Evolutionary conservation across 2,797 vertebrate genomes (phyloP).

Genomic region (Mormyrops attenuatus): DNA sequence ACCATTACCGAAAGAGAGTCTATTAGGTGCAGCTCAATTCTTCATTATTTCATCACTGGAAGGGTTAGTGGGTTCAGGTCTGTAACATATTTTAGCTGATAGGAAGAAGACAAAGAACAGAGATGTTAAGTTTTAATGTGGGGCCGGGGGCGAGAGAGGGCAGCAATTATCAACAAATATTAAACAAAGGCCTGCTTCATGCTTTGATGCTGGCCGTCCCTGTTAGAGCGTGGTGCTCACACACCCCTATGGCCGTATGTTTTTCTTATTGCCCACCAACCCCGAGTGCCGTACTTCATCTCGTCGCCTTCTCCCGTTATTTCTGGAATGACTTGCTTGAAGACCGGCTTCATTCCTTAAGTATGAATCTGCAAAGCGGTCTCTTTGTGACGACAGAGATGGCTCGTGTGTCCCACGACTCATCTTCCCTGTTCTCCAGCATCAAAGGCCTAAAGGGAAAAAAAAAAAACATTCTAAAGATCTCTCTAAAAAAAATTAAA

Average conservation of each 20-base stretch:
- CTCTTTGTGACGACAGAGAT: conserved; percentile 31
- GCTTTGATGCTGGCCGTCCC: neutral
- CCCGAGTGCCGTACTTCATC: conserved; percentile 14
- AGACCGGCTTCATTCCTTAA: conserved; percentile 15
- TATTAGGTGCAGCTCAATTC: conserved; percentile 36
- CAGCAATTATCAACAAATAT: conserved; percentile 13
- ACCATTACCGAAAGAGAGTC: conserved; percentile 39
- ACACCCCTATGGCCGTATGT: conserved; percentile 53
- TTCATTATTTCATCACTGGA: conserved; percentile 38
- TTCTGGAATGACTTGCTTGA: neutral
- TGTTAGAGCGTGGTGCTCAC: conserved; percentile 29
- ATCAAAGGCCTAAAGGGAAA: conserved; percentile 34
- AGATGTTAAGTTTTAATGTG: conserved; percentile 16
- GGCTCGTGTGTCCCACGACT: conserved; percentile 36
- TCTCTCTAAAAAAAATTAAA: neutral
- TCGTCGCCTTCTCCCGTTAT: conserved; percentile 3
- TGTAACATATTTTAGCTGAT: conserved; percentile 16
- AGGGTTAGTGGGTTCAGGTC: neutral
- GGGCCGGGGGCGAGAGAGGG: neutral
- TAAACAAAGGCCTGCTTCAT: neutral
- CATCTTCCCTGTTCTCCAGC: conserved; percentile 33
- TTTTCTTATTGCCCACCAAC: conserved; percentile 24
- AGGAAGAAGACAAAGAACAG: neutral
- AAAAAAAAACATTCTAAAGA: neutral
- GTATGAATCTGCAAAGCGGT: conserved; percentile 23